Percentiles rank a stretch among this genome's conserved stretches.
Conservation (phyloP, 2,113 vertebrate genomes). For the Lontra canadensis region DNA sequence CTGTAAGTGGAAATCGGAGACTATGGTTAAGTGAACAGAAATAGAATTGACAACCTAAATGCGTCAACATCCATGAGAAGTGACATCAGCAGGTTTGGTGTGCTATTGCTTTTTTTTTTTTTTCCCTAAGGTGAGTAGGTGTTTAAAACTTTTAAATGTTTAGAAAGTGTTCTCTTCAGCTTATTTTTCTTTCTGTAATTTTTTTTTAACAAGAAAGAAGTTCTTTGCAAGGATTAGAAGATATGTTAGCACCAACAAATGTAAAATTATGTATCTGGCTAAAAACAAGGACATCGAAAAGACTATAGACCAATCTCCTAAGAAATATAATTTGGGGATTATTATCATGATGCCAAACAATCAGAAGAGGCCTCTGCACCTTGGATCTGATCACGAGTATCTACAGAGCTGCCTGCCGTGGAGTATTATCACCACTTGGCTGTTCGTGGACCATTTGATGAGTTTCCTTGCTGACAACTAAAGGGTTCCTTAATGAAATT, state of each 20-base stretch:
- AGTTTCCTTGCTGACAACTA: neutral
- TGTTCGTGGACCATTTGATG: neutral
- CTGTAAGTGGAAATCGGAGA: slow-evolving; percentile 53
- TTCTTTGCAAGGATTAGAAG: slow-evolving; percentile 11
- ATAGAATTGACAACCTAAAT: slow-evolving; percentile 71
- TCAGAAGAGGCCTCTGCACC: neutral
- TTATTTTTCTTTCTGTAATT: slow-evolving; percentile 36
- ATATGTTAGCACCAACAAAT: neutral
- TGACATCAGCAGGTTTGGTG: slow-evolving; percentile 63
- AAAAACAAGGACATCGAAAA: neutral
- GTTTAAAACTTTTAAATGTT: slow-evolving; percentile 69
- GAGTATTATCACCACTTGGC: neutral
- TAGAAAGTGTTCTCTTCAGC: slow-evolving; percentile 40
- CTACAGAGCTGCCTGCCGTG: neutral
- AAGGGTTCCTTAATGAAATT: neutral
- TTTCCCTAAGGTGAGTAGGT: slow-evolving; percentile 63
- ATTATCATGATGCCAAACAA: neutral
- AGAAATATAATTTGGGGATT: neutral
- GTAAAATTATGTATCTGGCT: neutral
- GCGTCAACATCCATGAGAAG: slow-evolving; percentile 61
- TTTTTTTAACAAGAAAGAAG: slow-evolving; percentile 35
- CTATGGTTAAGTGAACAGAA: slow-evolving; percentile 72
- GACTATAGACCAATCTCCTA: neutral
- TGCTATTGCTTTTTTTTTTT: slow-evolving; percentile 32
- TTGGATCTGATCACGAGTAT: neutral